Evolutionary conservation across 1,140 invertebrate species (phyloP).

Genomic region (Ganaspis sp.): DNA sequence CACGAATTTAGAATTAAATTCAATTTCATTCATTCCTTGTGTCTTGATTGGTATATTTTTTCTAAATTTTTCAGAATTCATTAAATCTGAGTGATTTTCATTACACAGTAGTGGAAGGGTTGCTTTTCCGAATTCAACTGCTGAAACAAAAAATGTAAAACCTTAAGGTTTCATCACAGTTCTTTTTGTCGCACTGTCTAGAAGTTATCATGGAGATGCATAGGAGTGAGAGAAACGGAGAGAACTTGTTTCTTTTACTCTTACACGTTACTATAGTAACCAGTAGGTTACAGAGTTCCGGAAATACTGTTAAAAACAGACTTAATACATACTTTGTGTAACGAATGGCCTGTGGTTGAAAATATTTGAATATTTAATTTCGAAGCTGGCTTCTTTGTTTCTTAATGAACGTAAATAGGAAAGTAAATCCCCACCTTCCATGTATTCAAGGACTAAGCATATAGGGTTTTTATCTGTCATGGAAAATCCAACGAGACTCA

Average conservation of each 20-base stretch:
- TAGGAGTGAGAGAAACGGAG: no score
- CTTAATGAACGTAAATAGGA: constrained; percentile 76
- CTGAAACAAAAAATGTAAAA: background rate
- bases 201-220: no score
- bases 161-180: background rate
- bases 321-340: constrained; percentile 38
- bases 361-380: background rate
- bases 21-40: background rate
- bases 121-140: background rate
- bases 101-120: background rate
- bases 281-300: no score
- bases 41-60: background rate
- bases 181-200: no score
- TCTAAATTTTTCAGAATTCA: background rate
- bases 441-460: constrained; percentile 88
- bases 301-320: no score
- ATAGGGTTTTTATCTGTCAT: constrained; percentile 80
- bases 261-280: no score
- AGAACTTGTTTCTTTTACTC: no score
- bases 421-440: constrained; percentile 87
- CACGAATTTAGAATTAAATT: background rate
- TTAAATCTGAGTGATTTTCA: background rate
- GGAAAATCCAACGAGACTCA: constrained; percentile 87
- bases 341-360: constrained; percentile 25
- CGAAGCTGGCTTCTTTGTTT: constrained; percentile 55